Base-by-base conservation (phyloP, 2,888 invertebrate species). In the Amiota mariae region DNA sequence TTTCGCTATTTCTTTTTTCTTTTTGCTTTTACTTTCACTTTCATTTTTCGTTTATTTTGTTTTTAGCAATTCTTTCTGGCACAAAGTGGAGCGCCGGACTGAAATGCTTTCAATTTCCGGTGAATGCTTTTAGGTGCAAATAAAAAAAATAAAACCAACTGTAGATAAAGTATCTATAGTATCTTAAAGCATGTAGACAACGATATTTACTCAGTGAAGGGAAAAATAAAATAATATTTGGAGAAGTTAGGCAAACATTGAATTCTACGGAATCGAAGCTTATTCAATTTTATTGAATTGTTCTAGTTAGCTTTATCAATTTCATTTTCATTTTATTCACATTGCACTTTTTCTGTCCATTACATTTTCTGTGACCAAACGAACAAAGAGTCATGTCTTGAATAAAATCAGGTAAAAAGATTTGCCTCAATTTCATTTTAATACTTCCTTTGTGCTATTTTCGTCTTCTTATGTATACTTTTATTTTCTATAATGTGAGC, bases 241-340 rank as follows among this genome's bases (percentile, higher is more conserved):
- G 8, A 36, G 36, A 36, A 36, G 36, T 36, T 36, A 6, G 36
- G 8, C 24, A 6, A 15, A 18, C 11, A n/a, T 20, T 61, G 77
- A 75, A 77, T 36, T 12, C 13, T 36, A 15, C 3, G 10, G n/a
- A 24, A 46, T 36, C 63, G 63, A 24, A 57, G 73, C 77, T 74
- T 75, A 77, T 75, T 72, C 75, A 74, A 54, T 74, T 74, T 20
- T 75, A 76, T 79, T 79, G 80, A 78, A 74, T 80, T 63, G 77
- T 73, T 82, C 77, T 84, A 82, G 85, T 82, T 82, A 84, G 8
- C 36, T 36, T 36, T 36, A 36, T 36, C 24, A 24, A 2, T 24
- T 24, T 24, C 3, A 3, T 24, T 24, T 24, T 2, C 3, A 3
- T 24, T 24, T n/a, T n/a, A n/a, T n/a, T n/a, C 24, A 24, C 24